These are phyloP conservation scores for Trematocara stigmaticum DNA, from an alignment of 2,113 vertebrate genomes.

Conservation along the genomic window DNA sequence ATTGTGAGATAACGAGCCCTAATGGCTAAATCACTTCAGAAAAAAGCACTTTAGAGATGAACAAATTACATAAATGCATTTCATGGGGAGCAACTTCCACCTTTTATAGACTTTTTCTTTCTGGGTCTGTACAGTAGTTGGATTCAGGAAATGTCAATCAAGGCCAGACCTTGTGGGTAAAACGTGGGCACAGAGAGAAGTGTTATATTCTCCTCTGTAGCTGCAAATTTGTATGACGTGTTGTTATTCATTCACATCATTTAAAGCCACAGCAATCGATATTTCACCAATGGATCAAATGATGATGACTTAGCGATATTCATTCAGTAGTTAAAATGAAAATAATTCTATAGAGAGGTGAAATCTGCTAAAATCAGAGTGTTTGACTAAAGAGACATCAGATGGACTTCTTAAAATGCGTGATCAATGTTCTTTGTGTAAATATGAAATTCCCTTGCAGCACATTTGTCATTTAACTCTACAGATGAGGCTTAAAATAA, in stretches of 20 bases:
- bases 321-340: background rate
- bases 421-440: background rate
- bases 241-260: background rate
- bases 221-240: background rate
- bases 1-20: constrained; percentile 31
- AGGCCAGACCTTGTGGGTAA: background rate
- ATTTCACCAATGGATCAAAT: background rate
- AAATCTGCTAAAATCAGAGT: background rate
- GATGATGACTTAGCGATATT: background rate
- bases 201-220: background rate
- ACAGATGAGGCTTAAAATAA: background rate
- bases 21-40: constrained; percentile 17
- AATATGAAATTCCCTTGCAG: background rate
- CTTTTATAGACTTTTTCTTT: background rate
- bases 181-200: background rate
- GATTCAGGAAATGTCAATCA: background rate
- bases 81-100: background rate
- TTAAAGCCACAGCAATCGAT: background rate
- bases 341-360: background rate
- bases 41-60: constrained; percentile 20
- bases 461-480: background rate
- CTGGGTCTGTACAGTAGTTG: background rate
- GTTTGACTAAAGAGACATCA: background rate
- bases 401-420: background rate
- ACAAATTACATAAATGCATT: constrained; percentile 12